phyloP scores from a whole-genome alignment of 2,797 vertebrate genomes.

The Perodicticus potto region DNA sequence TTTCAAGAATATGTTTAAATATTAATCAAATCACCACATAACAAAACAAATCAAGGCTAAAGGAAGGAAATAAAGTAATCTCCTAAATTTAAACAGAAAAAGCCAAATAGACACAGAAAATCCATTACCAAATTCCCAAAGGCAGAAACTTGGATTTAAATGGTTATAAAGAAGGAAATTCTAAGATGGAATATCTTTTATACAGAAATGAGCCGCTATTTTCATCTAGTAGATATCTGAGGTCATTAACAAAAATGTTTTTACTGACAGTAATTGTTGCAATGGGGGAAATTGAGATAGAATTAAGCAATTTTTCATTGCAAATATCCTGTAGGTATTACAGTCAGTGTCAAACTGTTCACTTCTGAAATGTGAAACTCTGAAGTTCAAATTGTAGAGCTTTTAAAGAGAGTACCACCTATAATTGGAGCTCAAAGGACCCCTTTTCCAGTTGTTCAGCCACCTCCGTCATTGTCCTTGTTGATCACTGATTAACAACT shows the following conservation, averaged over 20 bases:
- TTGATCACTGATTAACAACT: background rate
- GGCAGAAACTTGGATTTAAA: conserved; percentile 6
- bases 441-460: too few species aligned
- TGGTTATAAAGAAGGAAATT: conserved; percentile 51
- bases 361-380: background rate
- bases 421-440: background rate
- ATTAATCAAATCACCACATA: conserved; percentile 58
- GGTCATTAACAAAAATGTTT: background rate
- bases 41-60: conserved; percentile 38
- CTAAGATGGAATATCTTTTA: background rate
- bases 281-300: background rate
- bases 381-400: background rate
- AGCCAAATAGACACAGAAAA: background rate
- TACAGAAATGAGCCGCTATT: background rate
- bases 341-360: background rate
- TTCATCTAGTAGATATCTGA: background rate
- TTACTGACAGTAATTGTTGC: background rate
- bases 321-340: background rate
- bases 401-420: background rate
- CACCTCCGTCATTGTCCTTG: background rate
- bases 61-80: conserved; percentile 37
- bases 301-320: background rate
- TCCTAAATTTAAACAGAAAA: conserved; percentile 47
- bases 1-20: conserved; percentile 70
- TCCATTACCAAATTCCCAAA: conserved; percentile 51